phyloP scores from a whole-genome alignment of 2,888 invertebrate species.

The Drosophila neonasuta region DNA sequence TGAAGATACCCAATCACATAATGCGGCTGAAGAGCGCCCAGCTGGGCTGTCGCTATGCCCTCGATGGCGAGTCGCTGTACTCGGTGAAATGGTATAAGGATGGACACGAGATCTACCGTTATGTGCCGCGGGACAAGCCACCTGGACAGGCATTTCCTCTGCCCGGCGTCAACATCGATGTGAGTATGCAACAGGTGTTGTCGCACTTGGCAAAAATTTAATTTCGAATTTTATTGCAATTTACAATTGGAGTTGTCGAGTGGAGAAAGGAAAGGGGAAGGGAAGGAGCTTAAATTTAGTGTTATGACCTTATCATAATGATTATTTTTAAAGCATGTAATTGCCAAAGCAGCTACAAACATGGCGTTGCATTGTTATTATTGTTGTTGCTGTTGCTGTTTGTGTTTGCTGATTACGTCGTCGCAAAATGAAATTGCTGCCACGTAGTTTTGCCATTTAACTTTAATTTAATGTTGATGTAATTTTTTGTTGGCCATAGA shows the following conservation, averaged over 20 bases:
- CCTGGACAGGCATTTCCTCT: slow-evolving; percentile 90
- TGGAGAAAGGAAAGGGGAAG: background rate
- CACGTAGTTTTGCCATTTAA: slow-evolving; percentile 78
- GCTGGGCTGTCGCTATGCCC: slow-evolving; percentile 91
- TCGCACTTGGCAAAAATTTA: slow-evolving; percentile 60
- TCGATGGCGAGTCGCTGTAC: slow-evolving; percentile 91
- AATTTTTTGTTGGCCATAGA: slow-evolving; percentile 72
- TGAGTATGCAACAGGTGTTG: slow-evolving; percentile 84
- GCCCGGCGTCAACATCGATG: slow-evolving; percentile 92
- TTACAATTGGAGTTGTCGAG: slow-evolving; percentile 35
- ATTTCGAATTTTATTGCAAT: slow-evolving; percentile 76
- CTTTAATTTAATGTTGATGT: slow-evolving; percentile 78
- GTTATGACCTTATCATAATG: slow-evolving; percentile 72
- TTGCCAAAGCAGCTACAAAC: slow-evolving; percentile 50
- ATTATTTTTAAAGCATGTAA: slow-evolving; percentile 74
- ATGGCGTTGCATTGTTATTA: slow-evolving; percentile 32
- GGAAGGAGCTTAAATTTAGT: slow-evolving; percentile 57
- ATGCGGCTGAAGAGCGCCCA: slow-evolving; percentile 89
- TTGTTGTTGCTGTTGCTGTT: slow-evolving; percentile 38
- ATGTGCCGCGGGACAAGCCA: slow-evolving; percentile 91
- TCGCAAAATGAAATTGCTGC: slow-evolving; percentile 70
- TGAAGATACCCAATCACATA: slow-evolving; percentile 91
- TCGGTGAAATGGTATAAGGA: slow-evolving; percentile 97
- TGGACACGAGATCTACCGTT: slow-evolving; percentile 93
- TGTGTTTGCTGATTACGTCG: slow-evolving; percentile 64